Base-by-base conservation (phyloP, 1,140 invertebrate species). In the Aleiodes sp. region DNA sequence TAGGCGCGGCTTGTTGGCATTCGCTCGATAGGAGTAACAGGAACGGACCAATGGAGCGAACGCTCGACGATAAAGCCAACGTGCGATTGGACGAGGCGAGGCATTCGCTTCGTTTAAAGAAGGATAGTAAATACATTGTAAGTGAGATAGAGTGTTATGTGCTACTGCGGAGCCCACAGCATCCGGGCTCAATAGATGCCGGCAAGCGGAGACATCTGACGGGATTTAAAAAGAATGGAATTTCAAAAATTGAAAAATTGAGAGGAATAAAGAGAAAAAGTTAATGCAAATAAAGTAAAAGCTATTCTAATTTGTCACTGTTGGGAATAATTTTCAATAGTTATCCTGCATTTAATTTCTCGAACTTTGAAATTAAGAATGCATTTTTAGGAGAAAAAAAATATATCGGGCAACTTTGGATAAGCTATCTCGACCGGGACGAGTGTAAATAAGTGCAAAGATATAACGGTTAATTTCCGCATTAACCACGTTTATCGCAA, bases 381-480 rank as follows among this genome's bases (percentile, higher is more conserved):
- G 35, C 21, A 63, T 67, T 71, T 28, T 69, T 41, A 41, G 62
- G 64, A 64, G 46, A 24, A 46, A 63, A 63, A 46, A 56, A 56
- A 56, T 26, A 56, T 43, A 68, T 63, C 46, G 39, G 39, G 31
- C 29, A 28, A 24, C 35, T 26, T 61, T 41, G 70, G 70, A 71
- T 71, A 71, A 71, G 65, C 67, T 74, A 72, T 74, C 73, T 70
- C 70, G 39, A 35, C 52, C 52, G 60, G 62, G 74, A 74, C 76
- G 76, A 78, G 78, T 78, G 76, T 81, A 83, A 84, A 83, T 81
- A 81, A 83, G 81, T 84, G 81, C 82, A 82, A 82, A 82, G 84
- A 84, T 82, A 83, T 86, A 86, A 85, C 84, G 84, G 84, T 86
- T 84, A 80, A 84, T 85, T 86, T 85, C 83, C 82, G 82, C 78